phyloP scores from a whole-genome alignment of 2,888 invertebrate species.

The Himalopsyche tibetana region DNA sequence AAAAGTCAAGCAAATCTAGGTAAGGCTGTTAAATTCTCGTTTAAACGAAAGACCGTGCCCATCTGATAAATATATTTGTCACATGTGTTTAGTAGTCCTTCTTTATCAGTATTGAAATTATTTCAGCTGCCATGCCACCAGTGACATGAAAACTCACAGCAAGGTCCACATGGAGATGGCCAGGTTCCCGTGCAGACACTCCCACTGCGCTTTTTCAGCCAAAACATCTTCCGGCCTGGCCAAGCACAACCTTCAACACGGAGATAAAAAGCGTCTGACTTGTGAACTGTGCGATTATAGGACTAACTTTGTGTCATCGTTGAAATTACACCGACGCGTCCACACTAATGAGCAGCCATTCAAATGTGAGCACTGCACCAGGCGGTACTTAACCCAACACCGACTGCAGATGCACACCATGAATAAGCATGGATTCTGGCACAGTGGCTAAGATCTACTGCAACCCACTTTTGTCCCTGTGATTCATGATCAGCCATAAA shows the following conservation, averaged over 20 bases:
- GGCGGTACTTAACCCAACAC: background rate
- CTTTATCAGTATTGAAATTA: background rate
- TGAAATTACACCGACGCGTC: slow-evolving; percentile 15
- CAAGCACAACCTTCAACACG: background rate
- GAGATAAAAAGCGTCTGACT: background rate
- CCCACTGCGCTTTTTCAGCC: background rate
- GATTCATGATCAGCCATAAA: too few species aligned
- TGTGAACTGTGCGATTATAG: background rate
- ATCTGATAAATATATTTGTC: too few species aligned
- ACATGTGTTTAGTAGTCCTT: too few species aligned
- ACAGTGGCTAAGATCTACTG: background rate
- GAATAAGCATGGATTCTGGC: background rate
- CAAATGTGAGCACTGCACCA: slow-evolving; percentile 19
- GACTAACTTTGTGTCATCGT: slow-evolving; percentile 3
- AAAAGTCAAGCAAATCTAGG: too few species aligned
- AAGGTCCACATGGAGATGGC: slow-evolving; percentile 7
- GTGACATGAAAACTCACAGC: slow-evolving; percentile 15
- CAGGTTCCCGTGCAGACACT: background rate
- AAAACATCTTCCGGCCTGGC: background rate
- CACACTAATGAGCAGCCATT: slow-evolving; percentile 48
- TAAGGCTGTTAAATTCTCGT: too few species aligned
- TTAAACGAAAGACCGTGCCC: too few species aligned
- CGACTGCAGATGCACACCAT: slow-evolving; percentile 1
- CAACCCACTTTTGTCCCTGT: background rate
- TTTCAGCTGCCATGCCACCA: background rate